These are phyloP conservation scores for Piprites chloris DNA, from an alignment of 2,113 vertebrate species.

Conservation along the genomic window DNA sequence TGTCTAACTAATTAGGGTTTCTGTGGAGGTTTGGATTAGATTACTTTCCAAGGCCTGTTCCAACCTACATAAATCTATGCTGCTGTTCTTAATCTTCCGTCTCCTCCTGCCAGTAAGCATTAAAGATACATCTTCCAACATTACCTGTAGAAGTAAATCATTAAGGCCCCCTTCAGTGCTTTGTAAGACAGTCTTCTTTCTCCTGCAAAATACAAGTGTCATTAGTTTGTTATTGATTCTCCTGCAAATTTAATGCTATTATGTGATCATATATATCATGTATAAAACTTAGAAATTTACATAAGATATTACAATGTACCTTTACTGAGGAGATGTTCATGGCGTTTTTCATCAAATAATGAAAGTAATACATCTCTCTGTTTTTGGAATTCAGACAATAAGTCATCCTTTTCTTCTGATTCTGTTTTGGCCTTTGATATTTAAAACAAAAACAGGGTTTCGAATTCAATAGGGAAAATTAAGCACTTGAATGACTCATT, in stretches of 20 bases:
- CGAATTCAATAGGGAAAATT: background rate
- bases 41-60: background rate
- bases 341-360: slow-evolving; percentile 92
- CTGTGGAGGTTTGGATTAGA: background rate
- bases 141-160: slow-evolving; percentile 98
- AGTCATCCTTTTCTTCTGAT: slow-evolving; percentile 87
- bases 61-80: background rate
- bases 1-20: background rate
- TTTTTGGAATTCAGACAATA: slow-evolving; percentile 82
- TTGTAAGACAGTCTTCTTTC: slow-evolving; percentile 85
- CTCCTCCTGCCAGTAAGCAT: background rate
- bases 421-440: slow-evolving; percentile 74
- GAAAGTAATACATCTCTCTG: slow-evolving; percentile 84
- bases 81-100: background rate
- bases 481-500: background rate
- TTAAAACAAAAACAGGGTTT: slow-evolving; percentile 19
- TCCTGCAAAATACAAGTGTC: slow-evolving; percentile 67
- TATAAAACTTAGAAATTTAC: background rate
- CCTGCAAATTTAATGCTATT: background rate
- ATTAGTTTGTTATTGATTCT: background rate
- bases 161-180: slow-evolving; percentile 90
- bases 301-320: slow-evolving; percentile 60
- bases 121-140: background rate
- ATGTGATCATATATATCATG: background rate
- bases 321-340: slow-evolving; percentile 90